Base-by-base conservation (phyloP, 2,888 invertebrate genomes). In the Hetaerina titia region DNA sequence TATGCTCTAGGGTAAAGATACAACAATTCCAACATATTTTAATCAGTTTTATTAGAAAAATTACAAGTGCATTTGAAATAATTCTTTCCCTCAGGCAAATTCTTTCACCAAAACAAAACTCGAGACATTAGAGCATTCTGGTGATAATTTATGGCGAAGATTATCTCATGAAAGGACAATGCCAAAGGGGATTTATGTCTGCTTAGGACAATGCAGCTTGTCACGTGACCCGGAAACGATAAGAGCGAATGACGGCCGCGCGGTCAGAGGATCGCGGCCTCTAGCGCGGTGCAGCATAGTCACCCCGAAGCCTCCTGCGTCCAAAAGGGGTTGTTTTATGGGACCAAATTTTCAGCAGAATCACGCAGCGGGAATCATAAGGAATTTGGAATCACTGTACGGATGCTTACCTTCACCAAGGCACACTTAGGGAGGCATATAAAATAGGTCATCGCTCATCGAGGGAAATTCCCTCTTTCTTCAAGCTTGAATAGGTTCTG, bases 161-260 rank as follows among this genome's bases (percentile, higher is more conserved):
- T 69, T 69, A 69, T 69, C 69, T 69, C 69, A n/a, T 69, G 69
- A n/a, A 69, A 69, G 69, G 69, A 22, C 69, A 2, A n/a, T n/a
- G 69, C 69, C n/a, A n/a, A 69, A 22, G 69, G 22, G 22, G 69
- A 9, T 69, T 69, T 22, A 22, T 7, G 22, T 22, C 69, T 69
- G 69, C 69, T 22, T 69, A 8, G 69, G 8, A 69, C 69, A 69
- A 69, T 69, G 69, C 17, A 69, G 22, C 69, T 22, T 69, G 69
- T 69, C 69, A 69, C 69, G 69, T 69, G 69, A 69, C 69, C 69
- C 69, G 69, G 69, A 69, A n/a, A 69, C 69, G 69, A 69, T 69
- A 69, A 69, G n/a, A n/a, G 22, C 22, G 69, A 9, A 22, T 69
- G 69, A 69, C 69, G 19, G 19, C 69, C 69, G 6, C 19, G n/a